Conservation (phyloP, 2,113 vertebrate genomes). For the Scortum barcoo region DNA sequence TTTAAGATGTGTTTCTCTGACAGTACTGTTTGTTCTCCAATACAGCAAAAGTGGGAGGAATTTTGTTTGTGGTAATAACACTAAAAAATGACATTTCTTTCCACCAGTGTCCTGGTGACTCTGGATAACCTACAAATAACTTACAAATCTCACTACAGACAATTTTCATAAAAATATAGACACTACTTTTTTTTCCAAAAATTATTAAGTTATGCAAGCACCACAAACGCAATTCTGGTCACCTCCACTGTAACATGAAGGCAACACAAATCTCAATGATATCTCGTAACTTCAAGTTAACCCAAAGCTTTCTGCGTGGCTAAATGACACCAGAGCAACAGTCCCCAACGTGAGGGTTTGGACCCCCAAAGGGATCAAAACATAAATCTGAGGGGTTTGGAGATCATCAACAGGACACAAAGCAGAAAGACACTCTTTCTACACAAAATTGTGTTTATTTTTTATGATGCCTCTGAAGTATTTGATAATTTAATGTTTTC, state of each 20-base stretch:
- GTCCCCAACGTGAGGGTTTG: background rate
- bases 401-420: background rate
- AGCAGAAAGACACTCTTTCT: background rate
- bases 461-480: background rate
- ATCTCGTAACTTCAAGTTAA: background rate
- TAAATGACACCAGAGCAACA: background rate
- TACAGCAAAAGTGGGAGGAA: background rate
- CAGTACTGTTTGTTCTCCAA: too few species aligned
- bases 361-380: background rate
- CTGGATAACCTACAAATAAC: too few species aligned
- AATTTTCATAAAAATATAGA: background rate
- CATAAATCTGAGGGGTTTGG: background rate
- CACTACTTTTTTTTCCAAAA: too few species aligned
- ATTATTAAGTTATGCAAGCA: background rate
- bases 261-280: background rate
- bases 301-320: background rate
- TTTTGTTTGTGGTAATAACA: background rate
- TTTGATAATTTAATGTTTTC: background rate
- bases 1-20: background rate
- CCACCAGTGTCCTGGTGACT: background rate
- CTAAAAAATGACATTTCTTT: background rate
- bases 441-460: background rate
- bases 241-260: background rate
- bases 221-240: background rate
- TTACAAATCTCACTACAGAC: too few species aligned